Percentiles rank a stretch among this genome's conserved stretches.
Conservation (phyloP, 2,888 invertebrate genomes). For the Pediacus dermestoides region DNA sequence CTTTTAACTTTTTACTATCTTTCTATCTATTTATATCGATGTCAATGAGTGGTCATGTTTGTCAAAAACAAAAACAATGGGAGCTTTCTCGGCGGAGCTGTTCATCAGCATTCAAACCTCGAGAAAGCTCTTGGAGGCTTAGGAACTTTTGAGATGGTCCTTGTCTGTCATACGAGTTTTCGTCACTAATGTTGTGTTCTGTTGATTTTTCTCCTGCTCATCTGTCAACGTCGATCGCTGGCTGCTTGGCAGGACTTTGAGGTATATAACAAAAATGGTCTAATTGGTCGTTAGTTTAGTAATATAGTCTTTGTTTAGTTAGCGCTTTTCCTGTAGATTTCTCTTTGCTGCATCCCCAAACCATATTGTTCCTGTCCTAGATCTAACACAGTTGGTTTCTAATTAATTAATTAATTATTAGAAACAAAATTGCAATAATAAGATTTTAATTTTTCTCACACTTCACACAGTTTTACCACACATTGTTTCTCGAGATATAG, state of each 20-base stretch:
- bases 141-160: constrained; percentile 94
- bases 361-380: constrained; percentile 12
- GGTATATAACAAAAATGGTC: constrained; percentile 58
- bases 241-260: constrained; percentile 78
- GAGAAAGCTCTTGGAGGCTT: constrained; percentile 52
- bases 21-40: constrained; percentile 38
- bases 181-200: constrained; percentile 61
- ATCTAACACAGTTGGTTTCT: too few species aligned
- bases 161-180: constrained; percentile 52
- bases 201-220: constrained; percentile 55
- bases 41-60: constrained; percentile 49
- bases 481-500: constrained; percentile 17
- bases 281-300: constrained; percentile 48
- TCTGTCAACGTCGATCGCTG: constrained; percentile 61
- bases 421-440: too few species aligned
- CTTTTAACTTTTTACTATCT: constrained; percentile 36
- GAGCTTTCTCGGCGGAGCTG: constrained; percentile 23
- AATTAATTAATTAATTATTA: too few species aligned
- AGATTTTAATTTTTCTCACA: too few species aligned
- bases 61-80: constrained; percentile 14
- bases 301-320: constrained; percentile 50
- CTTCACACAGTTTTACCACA: constrained; percentile 8
- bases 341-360: constrained; percentile 39
- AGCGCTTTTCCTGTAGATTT: constrained; percentile 49
- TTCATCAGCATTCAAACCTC: constrained; percentile 17